phyloP scores from a whole-genome alignment of 2,113 vertebrate genomes.

The human (Homo sapiens) region DNA sequence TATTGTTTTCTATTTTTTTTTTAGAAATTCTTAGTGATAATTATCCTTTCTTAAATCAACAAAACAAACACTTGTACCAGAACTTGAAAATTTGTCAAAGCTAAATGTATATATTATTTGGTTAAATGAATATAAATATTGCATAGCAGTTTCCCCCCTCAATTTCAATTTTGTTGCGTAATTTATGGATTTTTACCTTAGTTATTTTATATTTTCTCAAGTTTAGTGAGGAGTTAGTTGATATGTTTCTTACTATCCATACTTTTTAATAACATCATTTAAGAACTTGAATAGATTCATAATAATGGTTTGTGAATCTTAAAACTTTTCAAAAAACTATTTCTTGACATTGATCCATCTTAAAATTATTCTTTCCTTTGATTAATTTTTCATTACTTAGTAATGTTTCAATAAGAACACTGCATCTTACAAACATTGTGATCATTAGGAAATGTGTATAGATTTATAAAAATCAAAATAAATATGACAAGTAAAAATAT shows the following conservation, averaged over 20 bases:
- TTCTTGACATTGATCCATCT: background rate
- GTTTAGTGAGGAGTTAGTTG: background rate
- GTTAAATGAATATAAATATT: background rate
- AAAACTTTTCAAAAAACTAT: background rate
- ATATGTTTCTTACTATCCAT: background rate
- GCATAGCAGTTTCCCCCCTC: background rate
- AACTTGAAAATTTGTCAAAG: background rate
- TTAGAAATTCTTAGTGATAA: background rate
- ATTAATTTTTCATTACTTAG: background rate
- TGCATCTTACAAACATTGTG: background rate
- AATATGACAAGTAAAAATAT: background rate
- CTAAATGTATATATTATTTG: background rate
- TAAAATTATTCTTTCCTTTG: background rate
- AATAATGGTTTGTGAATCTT: background rate
- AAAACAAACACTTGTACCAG: background rate
- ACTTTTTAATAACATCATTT: background rate
- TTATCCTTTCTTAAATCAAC: background rate
- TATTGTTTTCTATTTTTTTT: background rate
- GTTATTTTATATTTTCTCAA: conserved; percentile 7
- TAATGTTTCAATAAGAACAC: background rate
- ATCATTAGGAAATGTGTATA: background rate
- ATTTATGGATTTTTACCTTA: background rate
- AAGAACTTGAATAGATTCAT: background rate
- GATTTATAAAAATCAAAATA: conserved; percentile 3
- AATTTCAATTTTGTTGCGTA: background rate